Conservation (phyloP, 2,797 vertebrate genomes). For the Myripristis jacobus region DNA sequence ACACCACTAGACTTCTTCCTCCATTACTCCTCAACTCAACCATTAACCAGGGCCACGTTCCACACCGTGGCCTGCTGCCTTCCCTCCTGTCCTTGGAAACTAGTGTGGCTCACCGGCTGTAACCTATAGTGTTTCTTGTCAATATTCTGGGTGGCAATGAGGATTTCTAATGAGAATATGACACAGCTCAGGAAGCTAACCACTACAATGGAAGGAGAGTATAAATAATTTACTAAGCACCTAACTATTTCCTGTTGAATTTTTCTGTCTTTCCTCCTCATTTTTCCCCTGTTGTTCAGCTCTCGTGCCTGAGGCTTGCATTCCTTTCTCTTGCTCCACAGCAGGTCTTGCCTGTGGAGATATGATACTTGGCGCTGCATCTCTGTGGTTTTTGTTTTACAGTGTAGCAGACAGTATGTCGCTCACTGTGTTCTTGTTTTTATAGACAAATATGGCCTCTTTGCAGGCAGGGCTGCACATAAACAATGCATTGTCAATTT, state of each 20-base stretch:
- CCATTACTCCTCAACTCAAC: constrained; percentile 50
- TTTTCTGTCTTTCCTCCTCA: constrained; percentile 46
- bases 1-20: constrained; percentile 40
- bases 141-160: constrained; percentile 35
- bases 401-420: constrained; percentile 49
- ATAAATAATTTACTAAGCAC: constrained; percentile 73
- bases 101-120: constrained; percentile 16
- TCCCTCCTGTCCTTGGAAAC: constrained; percentile 16
- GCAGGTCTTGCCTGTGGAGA: constrained; percentile 52
- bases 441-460: constrained; percentile 30
- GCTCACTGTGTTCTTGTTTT: constrained; percentile 40
- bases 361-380: constrained; percentile 33
- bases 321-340: constrained; percentile 43
- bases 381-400: constrained; percentile 41
- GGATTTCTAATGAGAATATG: constrained; percentile 52
- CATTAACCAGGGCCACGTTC: constrained; percentile 43
- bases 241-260: constrained; percentile 71
- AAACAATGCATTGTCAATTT: constrained; percentile 44
- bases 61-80: constrained; percentile 23
- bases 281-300: constrained; percentile 51
- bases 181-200: constrained; percentile 50
- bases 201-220: constrained; percentile 61
- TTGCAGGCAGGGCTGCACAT: constrained; percentile 22
- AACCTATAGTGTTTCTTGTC: constrained; percentile 27
- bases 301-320: constrained; percentile 40